These are phyloP conservation scores for Calcarius lapponicus DNA, from an alignment of 2,797 vertebrate genomes.

Conservation along the genomic window DNA sequence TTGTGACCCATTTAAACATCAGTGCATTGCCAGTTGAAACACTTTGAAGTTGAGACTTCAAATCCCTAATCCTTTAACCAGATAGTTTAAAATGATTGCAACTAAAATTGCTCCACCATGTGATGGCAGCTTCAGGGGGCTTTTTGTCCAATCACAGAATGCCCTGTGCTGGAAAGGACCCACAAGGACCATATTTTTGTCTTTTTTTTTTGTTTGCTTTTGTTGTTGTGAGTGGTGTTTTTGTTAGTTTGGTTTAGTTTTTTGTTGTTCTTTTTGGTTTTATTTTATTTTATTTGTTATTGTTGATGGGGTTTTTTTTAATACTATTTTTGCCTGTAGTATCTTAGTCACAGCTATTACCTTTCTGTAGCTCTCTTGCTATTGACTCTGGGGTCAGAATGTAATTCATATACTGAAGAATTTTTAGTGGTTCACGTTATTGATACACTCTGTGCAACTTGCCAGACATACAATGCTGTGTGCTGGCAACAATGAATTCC, in stretches of 20 bases:
- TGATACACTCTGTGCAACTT: not conserved
- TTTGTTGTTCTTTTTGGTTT: not conserved
- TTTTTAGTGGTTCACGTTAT: not conserved
- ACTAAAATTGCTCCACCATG: not conserved
- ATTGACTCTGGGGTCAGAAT: not conserved
- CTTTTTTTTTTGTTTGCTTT: not conserved
- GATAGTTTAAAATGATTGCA: not conserved
- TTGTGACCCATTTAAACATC: not conserved
- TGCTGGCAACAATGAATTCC: not conserved
- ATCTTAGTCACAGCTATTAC: not conserved
- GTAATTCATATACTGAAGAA: not conserved
- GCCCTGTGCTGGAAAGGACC: no score
- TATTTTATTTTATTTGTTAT: not conserved
- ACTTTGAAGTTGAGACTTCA: not conserved
- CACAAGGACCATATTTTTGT: not conserved
- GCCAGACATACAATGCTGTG: not conserved
- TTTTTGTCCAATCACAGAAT: no score
- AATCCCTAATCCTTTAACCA: not conserved
- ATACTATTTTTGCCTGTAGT: not conserved
- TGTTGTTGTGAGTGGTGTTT: accelerated
- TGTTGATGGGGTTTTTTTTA: no score
- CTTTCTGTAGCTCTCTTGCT: not conserved
- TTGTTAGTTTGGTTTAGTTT: not conserved
- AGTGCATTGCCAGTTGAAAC: not conserved
- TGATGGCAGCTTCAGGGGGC: not conserved